Percentiles rank a stretch among this genome's conserved stretches.
Evolutionary conservation across 2,888 invertebrate genomes (phyloP).

Genomic region (Lottia gigantea): DNA sequence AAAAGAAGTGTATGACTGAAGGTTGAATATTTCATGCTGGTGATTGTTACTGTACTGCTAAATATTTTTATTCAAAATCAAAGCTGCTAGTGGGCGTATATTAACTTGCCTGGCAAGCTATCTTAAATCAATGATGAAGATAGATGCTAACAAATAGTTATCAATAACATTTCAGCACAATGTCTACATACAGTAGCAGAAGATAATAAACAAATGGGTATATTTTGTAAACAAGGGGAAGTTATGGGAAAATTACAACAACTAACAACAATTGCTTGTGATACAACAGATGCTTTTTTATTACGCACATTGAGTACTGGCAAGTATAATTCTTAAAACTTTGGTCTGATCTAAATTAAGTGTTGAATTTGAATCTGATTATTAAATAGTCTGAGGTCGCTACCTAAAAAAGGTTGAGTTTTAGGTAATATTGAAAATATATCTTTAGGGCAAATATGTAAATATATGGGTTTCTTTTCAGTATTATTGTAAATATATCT

Average conservation of each 20-base stretch:
- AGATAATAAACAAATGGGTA: constrained; percentile 75
- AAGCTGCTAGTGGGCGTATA: too few species aligned
- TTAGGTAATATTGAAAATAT: too few species aligned
- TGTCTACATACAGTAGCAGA: constrained; percentile 80
- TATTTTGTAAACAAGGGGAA: constrained; percentile 71
- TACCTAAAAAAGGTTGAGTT: too few species aligned
- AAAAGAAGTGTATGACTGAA: too few species aligned
- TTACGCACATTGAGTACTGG: constrained; percentile 32
- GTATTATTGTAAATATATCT: too few species aligned
- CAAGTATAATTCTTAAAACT: constrained; percentile 14
- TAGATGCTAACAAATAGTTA: not conserved
- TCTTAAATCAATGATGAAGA: too few species aligned
- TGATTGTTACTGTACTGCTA: too few species aligned
- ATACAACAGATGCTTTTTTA: constrained; percentile 23
- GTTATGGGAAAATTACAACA: constrained; percentile 34
- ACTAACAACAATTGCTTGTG: constrained; percentile 26
- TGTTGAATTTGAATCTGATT: constrained; percentile 13
- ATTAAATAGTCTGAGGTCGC: constrained; percentile 23
- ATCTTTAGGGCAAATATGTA: too few species aligned
- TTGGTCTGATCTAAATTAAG: not conserved
- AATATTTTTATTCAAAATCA: too few species aligned
- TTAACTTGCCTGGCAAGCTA: too few species aligned
- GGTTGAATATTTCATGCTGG: too few species aligned
- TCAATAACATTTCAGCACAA: constrained; percentile 72
- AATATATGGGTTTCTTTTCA: too few species aligned